Conservation (phyloP, 1,140 invertebrate species). For the Scaptomyza graminum region DNA sequence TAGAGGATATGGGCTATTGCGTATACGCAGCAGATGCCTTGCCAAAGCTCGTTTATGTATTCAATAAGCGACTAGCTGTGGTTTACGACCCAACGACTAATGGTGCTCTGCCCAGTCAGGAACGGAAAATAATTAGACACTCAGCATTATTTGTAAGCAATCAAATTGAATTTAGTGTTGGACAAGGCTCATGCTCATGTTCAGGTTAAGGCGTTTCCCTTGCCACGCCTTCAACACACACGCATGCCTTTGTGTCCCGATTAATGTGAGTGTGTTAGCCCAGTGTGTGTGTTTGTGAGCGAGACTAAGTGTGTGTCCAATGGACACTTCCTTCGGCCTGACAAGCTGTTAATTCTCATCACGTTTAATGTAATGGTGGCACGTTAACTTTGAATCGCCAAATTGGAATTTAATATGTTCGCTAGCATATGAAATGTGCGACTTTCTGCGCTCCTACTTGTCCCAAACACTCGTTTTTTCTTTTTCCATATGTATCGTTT, state of each 20-base stretch:
- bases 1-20: slow-evolving; percentile 45
- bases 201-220: slow-evolving; percentile 42
- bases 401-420: slow-evolving; percentile 82
- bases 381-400: slow-evolving; percentile 77
- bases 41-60: slow-evolving; percentile 33
- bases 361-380: slow-evolving; percentile 79
- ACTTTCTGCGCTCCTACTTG: slow-evolving; percentile 11
- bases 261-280: slow-evolving; percentile 4
- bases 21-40: slow-evolving; percentile 61
- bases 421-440: slow-evolving; percentile 63
- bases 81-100: slow-evolving; percentile 34
- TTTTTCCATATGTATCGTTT: slow-evolving; percentile 27
- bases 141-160: slow-evolving; percentile 78
- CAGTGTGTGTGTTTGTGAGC: background rate
- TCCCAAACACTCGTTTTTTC: background rate
- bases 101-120: slow-evolving; percentile 1
- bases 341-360: slow-evolving; percentile 77
- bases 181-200: slow-evolving; percentile 42
- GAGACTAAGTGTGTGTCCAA: slow-evolving; percentile 12
- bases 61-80: slow-evolving; percentile 39
- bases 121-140: slow-evolving; percentile 78
- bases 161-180: slow-evolving; percentile 80
- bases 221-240: slow-evolving; percentile 41
- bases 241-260: slow-evolving; percentile 21
- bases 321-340: slow-evolving; percentile 34